Percentiles rank a stretch among this genome's conserved stretches.
Conservation (phyloP, 2,113 vertebrate species). For the Grantiella picta region DNA sequence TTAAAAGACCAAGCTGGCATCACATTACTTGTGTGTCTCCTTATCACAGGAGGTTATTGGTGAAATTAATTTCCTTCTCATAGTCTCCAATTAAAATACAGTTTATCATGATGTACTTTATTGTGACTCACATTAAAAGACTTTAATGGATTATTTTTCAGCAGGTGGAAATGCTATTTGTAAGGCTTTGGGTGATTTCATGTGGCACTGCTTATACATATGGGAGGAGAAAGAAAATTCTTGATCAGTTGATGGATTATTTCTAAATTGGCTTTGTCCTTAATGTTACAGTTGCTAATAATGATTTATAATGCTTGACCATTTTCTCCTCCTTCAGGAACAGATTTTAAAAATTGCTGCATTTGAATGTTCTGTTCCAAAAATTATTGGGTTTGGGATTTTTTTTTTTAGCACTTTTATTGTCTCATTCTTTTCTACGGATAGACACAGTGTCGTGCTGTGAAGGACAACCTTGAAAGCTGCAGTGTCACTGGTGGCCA, state of each 20-base stretch:
- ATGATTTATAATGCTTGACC: constrained; percentile 30
- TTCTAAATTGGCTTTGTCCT: constrained; percentile 32
- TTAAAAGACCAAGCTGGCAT: not conserved
- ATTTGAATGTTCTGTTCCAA: not conserved
- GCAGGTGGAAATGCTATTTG: not conserved
- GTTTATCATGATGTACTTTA: constrained; percentile 2
- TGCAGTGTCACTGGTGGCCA: not conserved
- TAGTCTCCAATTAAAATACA: constrained; percentile 8
- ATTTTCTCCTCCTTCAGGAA: not conserved
- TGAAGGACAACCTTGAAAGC: not conserved
- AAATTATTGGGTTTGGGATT: not conserved
- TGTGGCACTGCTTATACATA: not conserved
- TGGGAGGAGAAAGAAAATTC: not conserved
- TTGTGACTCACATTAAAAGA: not conserved
- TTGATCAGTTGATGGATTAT: constrained; percentile 37
- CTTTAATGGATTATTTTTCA: not conserved
- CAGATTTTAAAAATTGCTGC: not conserved
- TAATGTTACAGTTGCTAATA: constrained; percentile 11
- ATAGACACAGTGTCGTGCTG: not conserved
- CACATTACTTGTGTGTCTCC: not conserved
- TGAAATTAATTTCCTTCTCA: constrained; percentile 18
- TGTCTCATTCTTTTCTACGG: not conserved
- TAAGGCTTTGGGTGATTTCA: not conserved
- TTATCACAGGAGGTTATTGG: not conserved
- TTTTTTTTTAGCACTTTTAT: not conserved